These are phyloP conservation scores for Tinea trinotella DNA, from an alignment of 2,888 invertebrate species.

Conservation along the genomic window DNA sequence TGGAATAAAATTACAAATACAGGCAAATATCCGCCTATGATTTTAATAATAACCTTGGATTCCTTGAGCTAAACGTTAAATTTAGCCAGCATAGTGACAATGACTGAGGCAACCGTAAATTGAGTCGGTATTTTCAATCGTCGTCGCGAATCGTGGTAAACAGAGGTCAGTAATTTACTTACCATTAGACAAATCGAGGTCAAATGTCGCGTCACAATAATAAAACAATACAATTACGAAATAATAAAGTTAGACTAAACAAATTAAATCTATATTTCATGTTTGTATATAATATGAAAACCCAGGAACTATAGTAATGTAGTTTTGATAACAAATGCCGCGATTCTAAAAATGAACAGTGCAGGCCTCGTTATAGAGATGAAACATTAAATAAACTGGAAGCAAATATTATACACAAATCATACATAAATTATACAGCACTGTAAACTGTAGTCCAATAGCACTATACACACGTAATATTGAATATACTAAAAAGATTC, in stretches of 20 bases:
- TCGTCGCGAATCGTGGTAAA: too few species aligned
- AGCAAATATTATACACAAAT: background rate
- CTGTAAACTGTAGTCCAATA: background rate
- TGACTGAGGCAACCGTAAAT: too few species aligned
- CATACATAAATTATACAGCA: background rate
- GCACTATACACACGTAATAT: background rate
- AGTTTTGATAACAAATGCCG: background rate
- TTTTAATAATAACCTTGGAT: background rate
- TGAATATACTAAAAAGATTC: background rate
- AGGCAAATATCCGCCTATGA: background rate
- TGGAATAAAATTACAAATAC: background rate
- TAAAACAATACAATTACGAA: background rate
- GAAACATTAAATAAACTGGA: background rate
- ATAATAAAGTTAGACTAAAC: background rate
- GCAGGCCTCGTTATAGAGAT: background rate
- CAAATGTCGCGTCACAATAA: too few species aligned
- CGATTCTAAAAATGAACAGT: background rate
- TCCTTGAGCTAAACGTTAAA: too few species aligned
- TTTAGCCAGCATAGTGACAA: too few species aligned
- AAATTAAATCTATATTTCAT: slow-evolving; percentile 3
- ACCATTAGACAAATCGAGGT: too few species aligned
- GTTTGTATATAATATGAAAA: slow-evolving; percentile 9
- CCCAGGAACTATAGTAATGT: background rate
- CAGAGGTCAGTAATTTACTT: too few species aligned
- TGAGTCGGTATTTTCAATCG: too few species aligned